These are phyloP conservation scores for Phrynosoma platyrhinos DNA, from an alignment of 2,113 vertebrate species.

Conservation along the genomic window DNA sequence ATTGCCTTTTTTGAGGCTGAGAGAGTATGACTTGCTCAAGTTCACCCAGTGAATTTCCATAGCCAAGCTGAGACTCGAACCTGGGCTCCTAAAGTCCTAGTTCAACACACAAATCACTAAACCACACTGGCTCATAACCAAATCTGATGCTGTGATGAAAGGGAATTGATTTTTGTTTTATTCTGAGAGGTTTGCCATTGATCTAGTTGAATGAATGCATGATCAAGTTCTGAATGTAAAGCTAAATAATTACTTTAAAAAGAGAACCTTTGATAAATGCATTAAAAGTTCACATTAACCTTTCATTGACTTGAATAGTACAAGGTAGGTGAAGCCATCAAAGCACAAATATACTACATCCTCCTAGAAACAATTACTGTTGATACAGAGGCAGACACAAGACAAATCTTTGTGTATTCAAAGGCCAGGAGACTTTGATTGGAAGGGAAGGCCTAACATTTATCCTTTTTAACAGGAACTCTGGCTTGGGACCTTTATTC, in stretches of 20 bases:
- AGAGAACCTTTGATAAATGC: background rate
- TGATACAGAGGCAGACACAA: background rate
- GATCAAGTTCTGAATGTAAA: background rate
- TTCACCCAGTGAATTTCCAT: no score
- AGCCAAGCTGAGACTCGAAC: no score
- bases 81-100: no score
- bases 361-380: background rate
- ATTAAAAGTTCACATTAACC: constrained; percentile 3
- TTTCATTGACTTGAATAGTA: background rate
- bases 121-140: no score
- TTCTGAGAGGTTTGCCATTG: background rate
- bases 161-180: background rate
- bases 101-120: no score
- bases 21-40: no score
- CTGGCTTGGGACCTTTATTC: background rate
- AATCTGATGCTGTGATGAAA: background rate
- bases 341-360: background rate
- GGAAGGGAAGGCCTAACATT: background rate
- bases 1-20: no score
- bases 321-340: background rate
- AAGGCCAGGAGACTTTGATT: background rate
- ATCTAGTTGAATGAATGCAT: background rate
- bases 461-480: background rate
- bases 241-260: constrained; percentile 8
- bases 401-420: background rate